These are phyloP conservation scores for Oceanites oceanicus DNA, from an alignment of 2,113 vertebrate species.

Conservation along the genomic window DNA sequence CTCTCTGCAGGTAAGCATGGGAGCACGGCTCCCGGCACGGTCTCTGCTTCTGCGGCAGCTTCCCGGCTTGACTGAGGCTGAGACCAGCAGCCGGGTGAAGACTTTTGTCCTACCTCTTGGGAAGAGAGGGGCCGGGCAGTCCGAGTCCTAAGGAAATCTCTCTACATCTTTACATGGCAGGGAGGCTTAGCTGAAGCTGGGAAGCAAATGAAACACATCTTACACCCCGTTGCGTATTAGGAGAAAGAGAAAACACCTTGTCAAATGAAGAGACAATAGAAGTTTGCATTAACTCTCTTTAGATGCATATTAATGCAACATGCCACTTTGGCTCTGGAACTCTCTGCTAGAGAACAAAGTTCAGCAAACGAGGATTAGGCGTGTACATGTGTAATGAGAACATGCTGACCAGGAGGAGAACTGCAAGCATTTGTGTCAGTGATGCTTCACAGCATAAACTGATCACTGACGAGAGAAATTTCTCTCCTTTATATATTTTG, in stretches of 20 bases:
- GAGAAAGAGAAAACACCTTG: background rate
- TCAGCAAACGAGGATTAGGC: background rate
- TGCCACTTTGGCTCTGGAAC: background rate
- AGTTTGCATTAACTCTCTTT: background rate
- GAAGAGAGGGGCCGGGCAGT: background rate
- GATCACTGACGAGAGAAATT: background rate
- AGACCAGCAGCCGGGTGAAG: background rate
- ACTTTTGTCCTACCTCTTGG: background rate
- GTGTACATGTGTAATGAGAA: background rate
- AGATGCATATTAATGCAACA: background rate
- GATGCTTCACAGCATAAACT: background rate
- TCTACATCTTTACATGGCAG: background rate
- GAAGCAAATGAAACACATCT: background rate
- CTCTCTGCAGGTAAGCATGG: background rate
- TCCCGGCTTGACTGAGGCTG: background rate
- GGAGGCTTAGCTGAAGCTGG: background rate
- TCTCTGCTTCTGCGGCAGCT: background rate
- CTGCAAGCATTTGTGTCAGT: background rate
- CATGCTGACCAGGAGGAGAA: background rate
- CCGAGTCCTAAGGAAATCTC: background rate
- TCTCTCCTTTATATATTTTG: background rate
- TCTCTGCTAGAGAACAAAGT: background rate
- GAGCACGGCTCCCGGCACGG: background rate
- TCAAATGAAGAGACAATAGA: background rate
- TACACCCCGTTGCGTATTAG: background rate